Evolutionary conservation across 1,140 invertebrate genomes (phyloP).

Genomic region (Glossosoma conforme): DNA sequence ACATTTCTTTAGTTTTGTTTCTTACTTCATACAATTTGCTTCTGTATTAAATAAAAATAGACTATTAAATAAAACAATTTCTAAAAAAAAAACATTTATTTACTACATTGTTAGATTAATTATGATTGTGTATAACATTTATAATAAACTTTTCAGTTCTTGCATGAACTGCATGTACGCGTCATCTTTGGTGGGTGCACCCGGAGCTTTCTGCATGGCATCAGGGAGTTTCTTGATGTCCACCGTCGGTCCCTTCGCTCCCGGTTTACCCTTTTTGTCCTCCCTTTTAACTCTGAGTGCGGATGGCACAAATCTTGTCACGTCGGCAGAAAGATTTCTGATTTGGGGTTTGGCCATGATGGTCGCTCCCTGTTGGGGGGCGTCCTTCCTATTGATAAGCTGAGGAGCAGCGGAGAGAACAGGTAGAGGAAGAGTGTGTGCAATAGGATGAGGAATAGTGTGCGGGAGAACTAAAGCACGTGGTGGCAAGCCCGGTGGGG

Average conservation of each 20-base stretch:
- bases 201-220: slow-evolving; percentile 24
- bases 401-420: slow-evolving; percentile 79
- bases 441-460: slow-evolving; percentile 61
- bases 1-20: too few species aligned
- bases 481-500: slow-evolving; percentile 52
- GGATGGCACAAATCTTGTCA: slow-evolving; percentile 91
- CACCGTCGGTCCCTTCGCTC: slow-evolving; percentile 40
- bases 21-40: too few species aligned
- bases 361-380: slow-evolving; percentile 62
- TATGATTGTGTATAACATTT: too few species aligned
- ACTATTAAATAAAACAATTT: too few species aligned
- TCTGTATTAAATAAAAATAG: too few species aligned
- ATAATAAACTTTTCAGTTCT: slow-evolving; percentile 93
- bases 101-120: not conserved
- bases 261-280: slow-evolving; percentile 55
- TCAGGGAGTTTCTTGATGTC: slow-evolving; percentile 35
- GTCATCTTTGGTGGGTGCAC: slow-evolving; percentile 84
- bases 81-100: not conserved
- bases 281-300: slow-evolving; percentile 85
- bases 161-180: slow-evolving; percentile 98
- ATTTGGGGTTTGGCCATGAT: slow-evolving; percentile 96
- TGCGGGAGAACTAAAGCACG: slow-evolving; percentile 46
- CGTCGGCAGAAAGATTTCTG: slow-evolving; percentile 88
- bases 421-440: slow-evolving; percentile 39
- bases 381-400: slow-evolving; percentile 64